Evolutionary conservation across 2,113 vertebrate species (phyloP).

Genomic region (Daphoenositta chrysoptera): DNA sequence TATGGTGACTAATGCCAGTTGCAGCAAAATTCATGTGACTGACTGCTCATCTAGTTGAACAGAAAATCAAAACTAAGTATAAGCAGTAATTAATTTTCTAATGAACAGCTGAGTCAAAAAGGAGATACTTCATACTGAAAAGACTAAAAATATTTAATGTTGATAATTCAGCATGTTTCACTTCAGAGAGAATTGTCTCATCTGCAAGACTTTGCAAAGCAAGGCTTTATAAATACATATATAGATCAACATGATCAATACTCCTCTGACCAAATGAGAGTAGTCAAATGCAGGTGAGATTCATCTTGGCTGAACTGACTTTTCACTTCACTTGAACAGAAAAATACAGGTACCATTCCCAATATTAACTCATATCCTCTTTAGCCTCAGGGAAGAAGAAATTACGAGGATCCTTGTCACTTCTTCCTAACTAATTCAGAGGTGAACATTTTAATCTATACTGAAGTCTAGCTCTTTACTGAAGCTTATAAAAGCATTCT

Average conservation of each 20-base stretch:
- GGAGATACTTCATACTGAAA: neutral
- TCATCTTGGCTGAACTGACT: neutral
- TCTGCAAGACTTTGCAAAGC: neutral
- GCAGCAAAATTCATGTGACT: neutral
- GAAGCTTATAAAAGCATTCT: neutral
- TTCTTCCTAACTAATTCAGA: neutral
- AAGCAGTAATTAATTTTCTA: neutral
- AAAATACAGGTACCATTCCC: neutral
- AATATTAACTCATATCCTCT: neutral
- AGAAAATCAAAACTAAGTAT: neutral
- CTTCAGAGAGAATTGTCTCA: neutral
- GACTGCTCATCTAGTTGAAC: neutral
- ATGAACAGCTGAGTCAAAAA: neutral
- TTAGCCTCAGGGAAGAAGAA: neutral
- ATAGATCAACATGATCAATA: neutral
- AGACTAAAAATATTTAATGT: neutral
- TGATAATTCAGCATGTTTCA: neutral
- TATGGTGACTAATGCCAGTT: neutral
- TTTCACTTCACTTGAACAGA: neutral
- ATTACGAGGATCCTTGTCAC: neutral
- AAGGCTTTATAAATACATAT: neutral
- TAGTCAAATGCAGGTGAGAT: neutral
- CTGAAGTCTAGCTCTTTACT: neutral
- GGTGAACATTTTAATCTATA: neutral
- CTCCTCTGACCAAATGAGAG: neutral